phyloP scores from a whole-genome alignment of 2,888 invertebrate species.

The Proisotoma minuta region DNA sequence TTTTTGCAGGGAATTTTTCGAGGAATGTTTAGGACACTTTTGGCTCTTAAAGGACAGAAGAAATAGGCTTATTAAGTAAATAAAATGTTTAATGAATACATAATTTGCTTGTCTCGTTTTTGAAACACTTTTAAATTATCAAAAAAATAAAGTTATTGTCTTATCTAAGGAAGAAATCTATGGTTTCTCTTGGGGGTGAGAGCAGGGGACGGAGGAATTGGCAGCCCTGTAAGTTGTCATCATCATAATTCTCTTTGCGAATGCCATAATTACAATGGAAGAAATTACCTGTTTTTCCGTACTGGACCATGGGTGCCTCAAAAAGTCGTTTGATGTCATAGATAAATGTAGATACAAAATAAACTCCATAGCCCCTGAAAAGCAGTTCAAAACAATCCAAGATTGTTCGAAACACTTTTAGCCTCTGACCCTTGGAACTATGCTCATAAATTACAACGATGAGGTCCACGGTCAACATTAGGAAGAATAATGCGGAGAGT shows the following conservation, averaged over 20 bases:
- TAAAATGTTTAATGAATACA: too few species aligned
- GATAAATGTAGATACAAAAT: slow-evolving; percentile 43
- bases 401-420: slow-evolving; percentile 28
- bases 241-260: too few species aligned
- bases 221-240: slow-evolving; percentile 27
- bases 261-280: too few species aligned
- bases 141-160: background rate
- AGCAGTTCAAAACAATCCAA: slow-evolving; percentile 32
- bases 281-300: too few species aligned
- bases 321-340: slow-evolving; percentile 39
- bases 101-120: too few species aligned
- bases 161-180: background rate
- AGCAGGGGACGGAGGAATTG: slow-evolving; percentile 35
- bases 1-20: background rate
- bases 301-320: slow-evolving; percentile 42
- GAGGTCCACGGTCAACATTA: slow-evolving; percentile 34
- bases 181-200: slow-evolving; percentile 12
- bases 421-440: slow-evolving; percentile 16
- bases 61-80: too few species aligned
- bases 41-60: background rate
- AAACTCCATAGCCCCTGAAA: slow-evolving; percentile 40
- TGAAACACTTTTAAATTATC: background rate
- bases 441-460: slow-evolving; percentile 36
- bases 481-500: slow-evolving; percentile 36
- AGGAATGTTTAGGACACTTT: background rate